Conservation (phyloP, 2,797 vertebrate genomes). For the Lagothrix lagotricha region DNA sequence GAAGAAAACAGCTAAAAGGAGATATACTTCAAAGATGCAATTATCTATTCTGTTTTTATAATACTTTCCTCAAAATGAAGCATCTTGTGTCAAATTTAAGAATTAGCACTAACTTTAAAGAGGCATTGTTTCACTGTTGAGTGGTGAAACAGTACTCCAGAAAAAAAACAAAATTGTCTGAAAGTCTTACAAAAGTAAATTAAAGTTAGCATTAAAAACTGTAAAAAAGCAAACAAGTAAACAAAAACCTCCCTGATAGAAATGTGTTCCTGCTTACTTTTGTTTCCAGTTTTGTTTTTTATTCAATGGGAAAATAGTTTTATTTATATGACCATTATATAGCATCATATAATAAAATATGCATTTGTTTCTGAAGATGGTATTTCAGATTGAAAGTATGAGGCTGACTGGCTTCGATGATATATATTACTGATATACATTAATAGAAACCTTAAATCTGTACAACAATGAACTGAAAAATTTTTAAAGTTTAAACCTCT, state of each 20-base stretch:
- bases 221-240: not conserved
- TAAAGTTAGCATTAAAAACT: slow-evolving; percentile 40
- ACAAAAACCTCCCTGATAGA: not conserved
- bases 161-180: slow-evolving; percentile 38
- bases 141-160: slow-evolving; percentile 27
- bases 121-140: slow-evolving; percentile 1
- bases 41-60: slow-evolving; percentile 55
- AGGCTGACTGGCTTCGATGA: slow-evolving; percentile 60
- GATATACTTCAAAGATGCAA: not conserved
- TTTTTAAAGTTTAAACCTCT: not conserved
- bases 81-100: slow-evolving; percentile 50
- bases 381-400: slow-evolving; percentile 57
- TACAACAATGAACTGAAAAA: not conserved
- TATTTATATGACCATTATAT: slow-evolving; percentile 30
- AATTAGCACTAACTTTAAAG: slow-evolving; percentile 45
- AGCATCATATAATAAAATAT: slow-evolving; percentile 71
- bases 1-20: slow-evolving; percentile 47
- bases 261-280: slow-evolving; percentile 24
- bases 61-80: slow-evolving; percentile 60
- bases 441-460: slow-evolving; percentile 70
- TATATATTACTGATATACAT: slow-evolving; percentile 19
- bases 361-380: slow-evolving; percentile 69
- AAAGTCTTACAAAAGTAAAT: slow-evolving; percentile 51
- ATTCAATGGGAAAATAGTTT: not conserved
- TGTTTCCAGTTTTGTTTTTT: slow-evolving; percentile 14